Base-by-base conservation (phyloP, 2,888 invertebrate genomes). In the Melinaea menophilus region DNA sequence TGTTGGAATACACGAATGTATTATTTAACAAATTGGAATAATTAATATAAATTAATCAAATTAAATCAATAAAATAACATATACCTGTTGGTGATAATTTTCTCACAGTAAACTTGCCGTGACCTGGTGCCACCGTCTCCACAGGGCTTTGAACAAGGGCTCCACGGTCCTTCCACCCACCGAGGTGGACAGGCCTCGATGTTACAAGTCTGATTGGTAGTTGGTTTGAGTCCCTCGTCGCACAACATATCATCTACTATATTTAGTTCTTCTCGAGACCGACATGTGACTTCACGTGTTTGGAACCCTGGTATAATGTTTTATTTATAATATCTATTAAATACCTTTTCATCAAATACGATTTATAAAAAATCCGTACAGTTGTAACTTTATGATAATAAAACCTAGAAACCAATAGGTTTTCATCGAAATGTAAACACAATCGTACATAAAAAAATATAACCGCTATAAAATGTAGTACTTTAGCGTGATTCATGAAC, bases 121-220 rank as follows among this genome's bases (percentile, higher is more conserved):
- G 92, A 93, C 75, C 94, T 94, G 46, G 91, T 88, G 34, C 96
- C 96, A 60, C 94, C 94, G 41, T 93, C 91, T 5, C 97, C 97
- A 79, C 98, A 98, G 2, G 94, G 93, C 69, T 94, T 94, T 54
- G 95, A 95, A 83, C 98, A 98, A 48, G 93, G 91, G 1, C 94
- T 92, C 98, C 98, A 98, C 0, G 92, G 90, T 3, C 94, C 93
- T 57, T 92, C 92, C 35, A 93, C 92, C 98, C 98, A 98, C 78
- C 92, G 92, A 0, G 97, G 93, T 3, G 95, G 93, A 81, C 98
- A 98, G 0, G 96, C 92, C 11, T 94, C 92, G 4, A 92, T 92
- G 72, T 94, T 95, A 79, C 98, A 98, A 4, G 92, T 88, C 77
- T 95, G 93, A 61, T 92, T 93, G 54, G 92, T 91, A 0, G 90